Evolutionary conservation across 92 coral and sea anemone species (phyloP).

Genomic region (Porites evermanni): DNA sequence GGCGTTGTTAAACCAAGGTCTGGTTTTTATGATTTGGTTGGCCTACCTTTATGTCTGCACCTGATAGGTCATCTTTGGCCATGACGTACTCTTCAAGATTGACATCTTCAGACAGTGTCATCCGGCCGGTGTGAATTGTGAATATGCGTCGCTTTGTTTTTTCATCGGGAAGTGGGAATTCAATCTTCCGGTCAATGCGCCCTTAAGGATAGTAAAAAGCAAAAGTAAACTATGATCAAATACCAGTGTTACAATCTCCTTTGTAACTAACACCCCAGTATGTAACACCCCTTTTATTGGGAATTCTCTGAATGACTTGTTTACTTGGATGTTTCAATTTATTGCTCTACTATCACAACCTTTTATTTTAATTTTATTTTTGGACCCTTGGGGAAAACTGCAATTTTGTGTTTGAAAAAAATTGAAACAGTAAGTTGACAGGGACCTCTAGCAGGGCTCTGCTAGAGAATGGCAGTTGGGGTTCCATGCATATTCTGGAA

Average conservation of each 20-base stretch:
- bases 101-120: conserved; percentile 95
- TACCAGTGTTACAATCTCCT: neutral
- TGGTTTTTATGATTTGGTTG: neutral
- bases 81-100: conserved; percentile 94
- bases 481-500: no score
- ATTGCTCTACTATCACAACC: no score
- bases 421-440: no score
- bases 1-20: neutral
- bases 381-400: no score
- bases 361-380: no score
- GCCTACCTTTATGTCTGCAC: conserved; percentile 96
- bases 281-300: no score
- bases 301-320: no score
- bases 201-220: conserved; percentile 47
- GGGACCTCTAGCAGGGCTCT: no score
- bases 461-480: no score
- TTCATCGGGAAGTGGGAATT: conserved; percentile 97
- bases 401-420: no score
- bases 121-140: conserved; percentile 93
- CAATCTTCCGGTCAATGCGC: conserved; percentile 98
- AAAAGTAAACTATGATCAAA: neutral
- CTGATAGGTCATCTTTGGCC: conserved; percentile 98
- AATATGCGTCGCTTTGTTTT: conserved; percentile 97
- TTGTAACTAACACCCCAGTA: no score
- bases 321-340: no score